Conservation (phyloP, 2,113 vertebrate species). For the Opisthocomus hoazin region DNA sequence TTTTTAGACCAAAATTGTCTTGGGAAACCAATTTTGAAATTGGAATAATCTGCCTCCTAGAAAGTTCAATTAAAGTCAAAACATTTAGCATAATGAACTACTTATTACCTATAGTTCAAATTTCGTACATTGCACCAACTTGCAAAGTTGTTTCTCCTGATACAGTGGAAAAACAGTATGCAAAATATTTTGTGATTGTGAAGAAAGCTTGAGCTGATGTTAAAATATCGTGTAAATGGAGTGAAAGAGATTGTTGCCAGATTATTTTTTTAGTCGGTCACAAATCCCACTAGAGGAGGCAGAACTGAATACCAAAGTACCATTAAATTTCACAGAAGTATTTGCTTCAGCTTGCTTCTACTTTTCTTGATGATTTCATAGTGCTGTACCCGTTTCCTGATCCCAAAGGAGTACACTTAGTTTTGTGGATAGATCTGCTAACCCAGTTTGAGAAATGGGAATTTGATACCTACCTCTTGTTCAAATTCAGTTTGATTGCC, state of each 20-base stretch:
- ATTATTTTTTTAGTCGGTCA: not conserved
- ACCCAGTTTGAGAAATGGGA: not conserved
- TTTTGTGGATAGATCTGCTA: not conserved
- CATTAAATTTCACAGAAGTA: not conserved
- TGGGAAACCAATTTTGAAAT: not conserved
- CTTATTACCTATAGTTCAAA: not conserved
- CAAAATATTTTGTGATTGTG: not conserved
- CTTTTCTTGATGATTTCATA: not conserved
- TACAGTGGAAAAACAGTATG: not conserved
- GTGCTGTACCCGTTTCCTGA: not conserved
- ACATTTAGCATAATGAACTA: not conserved
- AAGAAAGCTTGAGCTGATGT: not conserved
- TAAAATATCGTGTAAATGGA: not conserved
- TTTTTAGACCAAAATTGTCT: not conserved
- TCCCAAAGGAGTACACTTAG: not conserved
- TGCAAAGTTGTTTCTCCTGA: not conserved
- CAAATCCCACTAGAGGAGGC: not conserved
- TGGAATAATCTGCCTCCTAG: not conserved
- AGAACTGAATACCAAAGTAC: not conserved
- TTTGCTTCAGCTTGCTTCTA: not conserved
- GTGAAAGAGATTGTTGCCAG: not conserved
- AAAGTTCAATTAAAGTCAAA: constrained; percentile 15
- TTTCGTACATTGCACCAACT: not conserved
- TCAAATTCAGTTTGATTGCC: not conserved
- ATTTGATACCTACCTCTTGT: not conserved